Base-by-base conservation (phyloP, 2,113 vertebrate species). In the Saimiri boliviensis region DNA sequence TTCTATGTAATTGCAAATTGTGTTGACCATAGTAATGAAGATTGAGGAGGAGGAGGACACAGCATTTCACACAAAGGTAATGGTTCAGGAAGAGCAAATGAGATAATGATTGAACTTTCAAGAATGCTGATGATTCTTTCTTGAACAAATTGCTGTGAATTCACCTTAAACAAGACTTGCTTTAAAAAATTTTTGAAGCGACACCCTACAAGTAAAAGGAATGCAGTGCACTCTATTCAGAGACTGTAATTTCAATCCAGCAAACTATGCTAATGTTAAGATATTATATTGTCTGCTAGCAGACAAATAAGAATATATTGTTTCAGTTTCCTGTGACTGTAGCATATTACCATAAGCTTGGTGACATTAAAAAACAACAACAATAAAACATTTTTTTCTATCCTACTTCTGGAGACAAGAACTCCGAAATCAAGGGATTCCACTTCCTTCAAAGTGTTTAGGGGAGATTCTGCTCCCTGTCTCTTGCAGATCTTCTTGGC, bases 101-200 rank as follows among this genome's bases (percentile, higher is more conserved):
- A 85, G 21, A 85, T 45, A 90, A 37, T 77, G 85, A 82, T 32
- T 63, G 81, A 37, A 96, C 54, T 73, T 84, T 76, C 25, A 42
- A 74, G 25, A 54, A 86, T n/a, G 20, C 35, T 70, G 30, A 70
- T 54, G 45, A 63, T 89, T 82, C 8, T 35, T 60, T 66, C n/a
- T 70, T 93, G n/a, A 49, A 79, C 6, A 94, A 68, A 27, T 25
- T 49, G 13, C 23, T 83, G 1, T 56, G 37, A 66, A 21, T 85
- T 87, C 70, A 71, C 47, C 20, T 93, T 58, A 81, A 63, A 56
- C 19, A 10, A 82, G 11, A 2, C 32, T 71, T 81, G 6, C 5
- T 56, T 35, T 56, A 71, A 89, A 49, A 13, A 40, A 32, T 56
- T 89, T 54, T 85, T 77, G 35, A 84, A 83, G 52, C 66, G 76